Conservation (phyloP, 2,888 invertebrate genomes). For the Tupiocoris notatus region DNA sequence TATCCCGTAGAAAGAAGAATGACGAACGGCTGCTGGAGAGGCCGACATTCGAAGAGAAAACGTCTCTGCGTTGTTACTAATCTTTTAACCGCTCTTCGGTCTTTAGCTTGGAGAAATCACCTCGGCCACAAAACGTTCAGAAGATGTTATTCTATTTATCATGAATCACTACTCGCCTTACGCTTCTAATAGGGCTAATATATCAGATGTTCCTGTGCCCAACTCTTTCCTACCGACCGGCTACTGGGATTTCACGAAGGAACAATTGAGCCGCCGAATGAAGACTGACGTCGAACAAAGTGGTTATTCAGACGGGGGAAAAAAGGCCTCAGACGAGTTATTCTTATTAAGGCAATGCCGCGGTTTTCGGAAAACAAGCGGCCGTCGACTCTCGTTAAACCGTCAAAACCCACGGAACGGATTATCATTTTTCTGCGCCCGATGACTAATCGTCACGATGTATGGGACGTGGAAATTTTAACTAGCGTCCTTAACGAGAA, state of each 20-base stretch:
- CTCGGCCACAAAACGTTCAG: conserved; percentile 28
- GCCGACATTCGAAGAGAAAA: conserved; percentile 5
- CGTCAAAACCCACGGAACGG: neutral
- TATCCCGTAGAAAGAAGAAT: conserved; percentile 16
- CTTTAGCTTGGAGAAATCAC: conserved; percentile 5
- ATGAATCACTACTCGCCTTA: conserved; percentile 38
- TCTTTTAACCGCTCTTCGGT: conserved; percentile 14
- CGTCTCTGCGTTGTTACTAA: conserved; percentile 21
- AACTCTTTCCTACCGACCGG: neutral
- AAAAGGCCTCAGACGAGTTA: conserved; percentile 27
- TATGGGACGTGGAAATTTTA: neutral
- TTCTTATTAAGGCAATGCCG: conserved; percentile 19
- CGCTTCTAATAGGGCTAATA: conserved; percentile 33
- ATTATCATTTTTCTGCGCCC: neutral
- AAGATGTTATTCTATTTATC: conserved; percentile 41
- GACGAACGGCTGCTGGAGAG: neutral
- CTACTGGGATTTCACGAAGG: conserved; percentile 23
- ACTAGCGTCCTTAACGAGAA: neutral
- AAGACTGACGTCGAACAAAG: conserved; percentile 40
- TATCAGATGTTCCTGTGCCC: conserved; percentile 14
- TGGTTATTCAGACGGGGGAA: conserved; percentile 27
- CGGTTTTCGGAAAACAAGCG: neutral
- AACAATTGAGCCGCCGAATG: conserved; percentile 35
- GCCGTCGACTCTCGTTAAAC: neutral
- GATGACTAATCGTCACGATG: neutral